Evolutionary conservation across 2,888 invertebrate species (phyloP), one percentile per base, ranked within the genome.

Genomic region (Agrotis puta): DNA sequence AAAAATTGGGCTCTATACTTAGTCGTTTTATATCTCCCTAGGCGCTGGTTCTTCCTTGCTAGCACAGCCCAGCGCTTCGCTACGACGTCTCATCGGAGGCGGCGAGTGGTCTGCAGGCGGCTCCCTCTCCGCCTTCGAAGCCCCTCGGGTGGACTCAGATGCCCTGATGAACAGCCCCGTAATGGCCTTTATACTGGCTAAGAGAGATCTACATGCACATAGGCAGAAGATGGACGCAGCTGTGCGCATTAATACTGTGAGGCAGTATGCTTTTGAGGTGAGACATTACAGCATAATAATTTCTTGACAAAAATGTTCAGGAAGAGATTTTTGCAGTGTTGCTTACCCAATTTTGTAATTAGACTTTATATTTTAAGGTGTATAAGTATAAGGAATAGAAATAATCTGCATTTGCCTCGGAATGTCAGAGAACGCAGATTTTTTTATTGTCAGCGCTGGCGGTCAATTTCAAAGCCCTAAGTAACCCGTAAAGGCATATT

Each of bases 181-280:
- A 0, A 97, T 99, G 95, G 95, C 97, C 0, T 99, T 99, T 90
- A 97, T 99, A 58, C 96, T 98, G 4, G 97, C 98, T 76, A 97
- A 98, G 75, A 98, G 99, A 87, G 98, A 99, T 90, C 96, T 99
- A 56, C 98, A 98, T 43, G 97, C 98, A 0, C 94, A 99, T 62
- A 97, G 98, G 79, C 97, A 98, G 74, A 98, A 98, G 54, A 98
- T 99, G 98, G 98, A 98, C 79, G 98, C 98, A 74, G 98, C 99
- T 1, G 95, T 99, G 2, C 96, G 98, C 39, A 97, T 98, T 70
- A 98, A 98, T 63, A 98, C 98, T 48, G 97, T 98, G 88, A 94
- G 99, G 75, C 98, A 99, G 86, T 97, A 98, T 93, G 98, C 99
- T 2, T 97, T 99, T 97, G 98, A 99, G 97, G 97, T 97, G 74